Evolutionary conservation across 2,113 vertebrate genomes (phyloP), one percentile per base, ranked within the genome.

Genomic region (human): DNA sequence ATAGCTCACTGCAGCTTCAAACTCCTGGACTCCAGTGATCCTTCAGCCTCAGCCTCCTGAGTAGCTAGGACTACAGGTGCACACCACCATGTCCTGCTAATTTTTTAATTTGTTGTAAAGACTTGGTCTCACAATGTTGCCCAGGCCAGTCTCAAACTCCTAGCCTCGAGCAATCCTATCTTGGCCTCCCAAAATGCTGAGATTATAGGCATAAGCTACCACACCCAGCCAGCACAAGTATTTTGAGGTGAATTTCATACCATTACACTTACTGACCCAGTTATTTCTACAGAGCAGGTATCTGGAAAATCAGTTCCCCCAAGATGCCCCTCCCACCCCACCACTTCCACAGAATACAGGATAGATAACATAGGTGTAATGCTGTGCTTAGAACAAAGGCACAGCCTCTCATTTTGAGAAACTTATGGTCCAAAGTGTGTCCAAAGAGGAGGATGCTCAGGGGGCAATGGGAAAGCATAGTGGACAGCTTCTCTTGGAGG

Each of bases 171-270:
- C 27, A 32, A 1, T 64, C 27, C 27, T 32, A 14, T 14, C 27
- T 30, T 64, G 27, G 61, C 61, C 61, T 64, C 27, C 27, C 61
- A 64, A 32, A 64, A 27, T 14, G 61, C 61, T 64, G 27, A 64
- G 27, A 64, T 64, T 30, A 64, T 5, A 30, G 61, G 61, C 61
- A 64, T 64, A 64, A 64, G 27, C 61, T 27, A 6, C 61, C 61
- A 64, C 12, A 64, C 27, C 61, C 27, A 32, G 27, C 61, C 61
- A 64, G 61, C 10, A 40, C 11, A 52, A 68, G 45, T 50, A 73
- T 52, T 75, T 86, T 87, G 40, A 96, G 64, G 82, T 43, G 32
- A 90, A 89, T 84, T 59, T 83, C 59, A 27, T 35, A 30, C 2
- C 2, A 35, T 81, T 40, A 16, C 32, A 25, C 75, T 52, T 68